Evolutionary conservation across 2,888 invertebrate genomes (phyloP), one percentile per base, ranked within the genome.

Genomic region (Callyntrura sp.): DNA sequence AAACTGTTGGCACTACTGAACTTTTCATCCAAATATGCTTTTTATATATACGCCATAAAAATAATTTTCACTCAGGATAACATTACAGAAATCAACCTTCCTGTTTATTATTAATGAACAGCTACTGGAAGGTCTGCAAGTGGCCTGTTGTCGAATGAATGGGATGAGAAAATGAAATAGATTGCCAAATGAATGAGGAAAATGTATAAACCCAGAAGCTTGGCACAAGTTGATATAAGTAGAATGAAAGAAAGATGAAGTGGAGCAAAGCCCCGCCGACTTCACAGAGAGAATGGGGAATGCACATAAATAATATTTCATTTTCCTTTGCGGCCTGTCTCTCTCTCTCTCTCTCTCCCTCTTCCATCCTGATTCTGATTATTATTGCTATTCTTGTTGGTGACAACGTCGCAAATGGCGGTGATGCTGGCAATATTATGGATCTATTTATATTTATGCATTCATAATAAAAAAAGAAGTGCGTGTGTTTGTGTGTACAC

Each of bases 371-470:
- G 62, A 83, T 76, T 81, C 57, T 81, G 76, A 85, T 57, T 73
- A 68, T 84, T 79, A 86, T 86, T 86, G 79, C 76, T 60, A 76
- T 57, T 76, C 85, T 76, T 85, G 88, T 85, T 82, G 85, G 83
- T 81, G 51, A 76, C 35, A 35, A 35, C 35, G 35, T 4, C 6
- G 35, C 3, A 6, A 35, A 35, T 20, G 28, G 43, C 48, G 82
- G 35, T 45, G 85, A 85, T 55, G 86, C 90, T 85, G 85, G 25
- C 25, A 23, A 48, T 78, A 55, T 55, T 78, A 78, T 28, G 48
- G 70, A 84, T 25, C 45, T 73, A 17, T 60, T 20, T 82, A 28
- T 76, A 76, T 85, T 85, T 76, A 85, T 73, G 62, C 62, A 73
- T 85, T 85, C 57, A 73, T 57, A 35, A 35, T 35, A 45, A 78